phyloP scores from a whole-genome alignment of 1,140 invertebrate species.

The Zaprionus capensis region DNA sequence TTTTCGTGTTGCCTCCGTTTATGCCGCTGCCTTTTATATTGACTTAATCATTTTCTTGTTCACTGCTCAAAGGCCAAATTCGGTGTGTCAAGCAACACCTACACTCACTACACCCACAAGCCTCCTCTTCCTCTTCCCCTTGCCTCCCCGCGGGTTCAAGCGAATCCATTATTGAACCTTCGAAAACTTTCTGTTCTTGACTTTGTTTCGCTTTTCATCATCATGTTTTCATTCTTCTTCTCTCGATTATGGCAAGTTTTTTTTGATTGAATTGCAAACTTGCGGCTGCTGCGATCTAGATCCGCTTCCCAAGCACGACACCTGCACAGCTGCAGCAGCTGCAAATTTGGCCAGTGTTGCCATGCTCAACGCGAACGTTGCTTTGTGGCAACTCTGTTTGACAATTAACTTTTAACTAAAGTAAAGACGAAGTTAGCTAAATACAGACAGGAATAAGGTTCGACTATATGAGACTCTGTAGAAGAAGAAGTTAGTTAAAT shows the following conservation, averaged over 20 bases:
- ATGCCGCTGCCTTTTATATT: constrained; percentile 20
- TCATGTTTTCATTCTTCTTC: not conserved
- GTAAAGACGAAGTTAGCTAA: too few species aligned
- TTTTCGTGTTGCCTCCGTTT: constrained; percentile 7
- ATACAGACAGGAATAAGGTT: too few species aligned
- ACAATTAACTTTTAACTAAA: too few species aligned
- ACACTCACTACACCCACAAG: not conserved
- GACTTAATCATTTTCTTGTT: constrained; percentile 23
- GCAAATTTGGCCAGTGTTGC: not conserved
- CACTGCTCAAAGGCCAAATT: constrained; percentile 24
- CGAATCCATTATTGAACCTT: not conserved
- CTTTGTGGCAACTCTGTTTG: too few species aligned
- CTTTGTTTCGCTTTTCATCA: constrained; percentile 1
- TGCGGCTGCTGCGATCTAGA: not conserved
- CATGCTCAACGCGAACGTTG: not conserved
- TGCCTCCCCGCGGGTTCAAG: too few species aligned
- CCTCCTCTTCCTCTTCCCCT: too few species aligned
- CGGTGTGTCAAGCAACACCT: not conserved
- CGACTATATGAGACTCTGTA: too few species aligned
- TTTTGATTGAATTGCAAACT: constrained; percentile 14
- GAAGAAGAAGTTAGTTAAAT: too few species aligned
- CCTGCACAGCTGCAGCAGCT: not conserved
- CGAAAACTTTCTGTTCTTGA: constrained; percentile 13
- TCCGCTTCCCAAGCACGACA: not conserved
- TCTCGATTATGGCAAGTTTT: constrained; percentile 26